A percentile compares a stretch with the other conserved stretches of the same genome.
phyloP scores from a whole-genome alignment of 2,888 invertebrate genomes.

The Agriopis aurantiaria region DNA sequence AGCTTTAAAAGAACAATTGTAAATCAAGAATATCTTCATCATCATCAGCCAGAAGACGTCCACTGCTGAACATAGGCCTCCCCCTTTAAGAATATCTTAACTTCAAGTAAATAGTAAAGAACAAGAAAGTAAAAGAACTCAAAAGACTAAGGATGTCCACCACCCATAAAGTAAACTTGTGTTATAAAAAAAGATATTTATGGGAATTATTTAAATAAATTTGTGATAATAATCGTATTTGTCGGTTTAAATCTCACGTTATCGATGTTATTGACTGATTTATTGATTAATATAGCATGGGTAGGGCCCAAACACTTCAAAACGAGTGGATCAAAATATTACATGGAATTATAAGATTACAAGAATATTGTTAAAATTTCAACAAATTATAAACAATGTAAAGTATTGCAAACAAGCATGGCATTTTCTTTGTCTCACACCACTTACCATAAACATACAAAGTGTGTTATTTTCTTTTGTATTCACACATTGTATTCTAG shows the following conservation, averaged over 20 bases:
- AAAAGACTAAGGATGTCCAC: slow-evolving; percentile 1
- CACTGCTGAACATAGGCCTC: too few species aligned
- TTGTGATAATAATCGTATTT: slow-evolving; percentile 3
- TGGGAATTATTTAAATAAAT: slow-evolving; percentile 12
- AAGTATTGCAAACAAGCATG: slow-evolving; percentile 25
- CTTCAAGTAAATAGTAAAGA: not conserved
- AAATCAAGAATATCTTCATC: not conserved
- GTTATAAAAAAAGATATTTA: slow-evolving; percentile 17
- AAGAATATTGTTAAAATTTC: not conserved
- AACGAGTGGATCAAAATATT: not conserved
- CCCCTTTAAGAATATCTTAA: not conserved
- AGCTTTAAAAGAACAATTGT: not conserved
- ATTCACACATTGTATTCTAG: not conserved
- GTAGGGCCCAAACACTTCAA: not conserved
- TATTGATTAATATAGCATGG: not conserved
- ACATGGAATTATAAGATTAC: not conserved
- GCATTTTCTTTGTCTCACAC: slow-evolving; percentile 28
- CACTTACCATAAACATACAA: slow-evolving; percentile 27
- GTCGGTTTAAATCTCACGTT: slow-evolving; percentile 4
- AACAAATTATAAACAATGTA: slow-evolving; percentile 10
- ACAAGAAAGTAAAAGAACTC: not conserved
- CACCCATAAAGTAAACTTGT: slow-evolving; percentile 5
- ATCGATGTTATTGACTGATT: slow-evolving; percentile 6
- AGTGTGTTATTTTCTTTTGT: slow-evolving; percentile 31
- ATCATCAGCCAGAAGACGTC: too few species aligned